Base-by-base conservation (phyloP, 2,797 vertebrate species). In the Poecilia gillii region DNA sequence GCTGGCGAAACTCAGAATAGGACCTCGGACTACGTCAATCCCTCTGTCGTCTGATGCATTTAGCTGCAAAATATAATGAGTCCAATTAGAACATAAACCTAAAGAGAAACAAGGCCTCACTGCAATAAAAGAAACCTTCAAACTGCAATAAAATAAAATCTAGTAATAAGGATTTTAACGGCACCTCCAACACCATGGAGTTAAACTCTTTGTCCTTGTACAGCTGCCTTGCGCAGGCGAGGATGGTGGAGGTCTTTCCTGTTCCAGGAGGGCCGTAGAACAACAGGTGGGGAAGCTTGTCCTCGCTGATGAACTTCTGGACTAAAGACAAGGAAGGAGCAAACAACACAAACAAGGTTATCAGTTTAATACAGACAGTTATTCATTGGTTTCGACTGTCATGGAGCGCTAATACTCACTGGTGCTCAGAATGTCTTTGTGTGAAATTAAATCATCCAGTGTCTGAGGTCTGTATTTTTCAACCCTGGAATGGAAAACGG, bases 241-340 rank as follows among this genome's bases (percentile, higher is more conserved):
- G 96, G 89, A 99, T 99, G 78, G 98, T 98, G 25, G 98, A 99
- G 1, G 98, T 99, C 91, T 99, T 99, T 0, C 98, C 98, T 0
- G 98, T 99, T 31, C 98, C 98, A 0, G 98, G 98, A 0, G 98
- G 98, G 0, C 98, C 98, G n/a, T 99, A 99, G 84, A 99, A 96
- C 78, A 99, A 93, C 6, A 99, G 95, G 66, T 99, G 98, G 0
- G 98, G 98, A 62, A 99, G 95, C 3, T 96, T 95, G 68, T 99
- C 98, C 92, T 99, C 97, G 43, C 87, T 98, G 91, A 99, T 98
- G 85, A 99, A 99, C 81, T 91, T 97, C 89, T 98, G 97, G 93
- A 99, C 98, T 99, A 84, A 79, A 82, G 45, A 64, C 1, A 75
- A 6, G 4, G 13, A 51, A 45, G 18, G 72, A 45, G 13, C 18